Evolutionary conservation across 2,888 invertebrate genomes (phyloP).

Genomic region (Epinotia demarniana): DNA sequence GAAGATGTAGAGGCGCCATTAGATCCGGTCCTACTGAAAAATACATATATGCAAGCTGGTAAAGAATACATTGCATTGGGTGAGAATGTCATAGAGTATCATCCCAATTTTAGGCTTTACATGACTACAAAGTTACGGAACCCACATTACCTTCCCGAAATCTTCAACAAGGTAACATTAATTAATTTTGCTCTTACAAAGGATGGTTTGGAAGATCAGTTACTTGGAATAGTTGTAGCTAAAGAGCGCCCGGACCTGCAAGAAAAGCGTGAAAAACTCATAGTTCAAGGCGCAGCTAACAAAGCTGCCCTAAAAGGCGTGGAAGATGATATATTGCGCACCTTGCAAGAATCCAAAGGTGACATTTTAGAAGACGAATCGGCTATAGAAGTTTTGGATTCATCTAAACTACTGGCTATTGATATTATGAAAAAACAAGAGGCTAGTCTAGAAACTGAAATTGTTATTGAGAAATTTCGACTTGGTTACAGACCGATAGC

Average conservation of each 20-base stretch:
- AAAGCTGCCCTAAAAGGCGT: slow-evolving; percentile 92
- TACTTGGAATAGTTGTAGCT: slow-evolving; percentile 93
- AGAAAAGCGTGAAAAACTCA: slow-evolving; percentile 91
- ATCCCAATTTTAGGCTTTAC: slow-evolving; percentile 90
- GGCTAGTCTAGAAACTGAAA: slow-evolving; percentile 90
- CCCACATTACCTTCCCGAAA: slow-evolving; percentile 94
- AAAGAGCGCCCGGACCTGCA: slow-evolving; percentile 94
- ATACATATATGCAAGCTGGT: slow-evolving; percentile 90
- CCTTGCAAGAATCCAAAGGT: slow-evolving; percentile 92
- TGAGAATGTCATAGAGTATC: slow-evolving; percentile 91
- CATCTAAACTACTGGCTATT: slow-evolving; percentile 91
- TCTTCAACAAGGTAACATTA: slow-evolving; percentile 92
- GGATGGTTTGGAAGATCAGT: slow-evolving; percentile 92
- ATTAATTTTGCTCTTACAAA: slow-evolving; percentile 93
- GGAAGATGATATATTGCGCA: slow-evolving; percentile 94
- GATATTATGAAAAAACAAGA: slow-evolving; percentile 93
- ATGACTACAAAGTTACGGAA: slow-evolving; percentile 93
- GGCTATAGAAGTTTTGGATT: slow-evolving; percentile 94
- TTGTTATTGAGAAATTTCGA: slow-evolving; percentile 90
- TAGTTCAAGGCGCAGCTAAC: slow-evolving; percentile 92
- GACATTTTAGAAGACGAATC: slow-evolving; percentile 96
- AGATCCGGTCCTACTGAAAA: slow-evolving; percentile 90
- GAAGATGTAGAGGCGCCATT: slow-evolving; percentile 92
- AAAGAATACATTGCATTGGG: slow-evolving; percentile 91
- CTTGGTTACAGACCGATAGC: slow-evolving; percentile 91